These are phyloP conservation scores for Pasiphila rectangulata DNA, from an alignment of 2,888 invertebrate genomes.

Conservation along the genomic window DNA sequence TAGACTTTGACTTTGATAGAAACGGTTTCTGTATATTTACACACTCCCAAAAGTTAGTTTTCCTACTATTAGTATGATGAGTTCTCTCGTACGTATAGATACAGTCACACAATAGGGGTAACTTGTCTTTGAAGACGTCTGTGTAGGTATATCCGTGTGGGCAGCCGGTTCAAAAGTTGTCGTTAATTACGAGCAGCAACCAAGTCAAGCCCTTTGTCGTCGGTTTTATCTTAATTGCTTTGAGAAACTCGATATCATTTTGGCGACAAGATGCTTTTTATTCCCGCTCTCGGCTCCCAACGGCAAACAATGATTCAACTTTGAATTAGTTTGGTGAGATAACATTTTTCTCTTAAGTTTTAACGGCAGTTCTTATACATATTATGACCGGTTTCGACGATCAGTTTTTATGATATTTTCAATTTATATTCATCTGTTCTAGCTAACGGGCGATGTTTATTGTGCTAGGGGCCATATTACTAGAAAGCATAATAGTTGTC, in stretches of 20 bases:
- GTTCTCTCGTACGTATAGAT: no score
- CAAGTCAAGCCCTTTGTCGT: conserved; percentile 46
- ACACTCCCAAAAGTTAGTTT: no score
- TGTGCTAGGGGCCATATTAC: conserved; percentile 35
- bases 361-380: conserved; percentile 57
- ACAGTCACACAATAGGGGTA: no score
- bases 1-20: no score
- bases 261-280: conserved; percentile 74
- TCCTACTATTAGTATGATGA: no score
- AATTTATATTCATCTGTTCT: conserved; percentile 31
- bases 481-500: conserved; percentile 23
- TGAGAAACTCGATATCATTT: conserved; percentile 77
- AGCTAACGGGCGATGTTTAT: conserved; percentile 27
- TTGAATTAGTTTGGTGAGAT: conserved; percentile 76
- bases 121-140: conserved; percentile 7
- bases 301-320: conserved; percentile 68
- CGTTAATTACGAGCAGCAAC: conserved; percentile 54
- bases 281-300: conserved; percentile 20
- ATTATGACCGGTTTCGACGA: conserved; percentile 50
- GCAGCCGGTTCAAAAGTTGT: conserved; percentile 45
- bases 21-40: no score
- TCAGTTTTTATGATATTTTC: conserved; percentile 49
- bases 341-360: conserved; percentile 48
- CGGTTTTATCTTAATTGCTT: conserved; percentile 78
- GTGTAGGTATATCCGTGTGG: conserved; percentile 40